Percentiles rank a stretch among this genome's conserved stretches.
These are phyloP conservation scores for Drosophila bunnanda DNA, from an alignment of 2,888 invertebrate genomes.

Conservation along the genomic window DNA sequence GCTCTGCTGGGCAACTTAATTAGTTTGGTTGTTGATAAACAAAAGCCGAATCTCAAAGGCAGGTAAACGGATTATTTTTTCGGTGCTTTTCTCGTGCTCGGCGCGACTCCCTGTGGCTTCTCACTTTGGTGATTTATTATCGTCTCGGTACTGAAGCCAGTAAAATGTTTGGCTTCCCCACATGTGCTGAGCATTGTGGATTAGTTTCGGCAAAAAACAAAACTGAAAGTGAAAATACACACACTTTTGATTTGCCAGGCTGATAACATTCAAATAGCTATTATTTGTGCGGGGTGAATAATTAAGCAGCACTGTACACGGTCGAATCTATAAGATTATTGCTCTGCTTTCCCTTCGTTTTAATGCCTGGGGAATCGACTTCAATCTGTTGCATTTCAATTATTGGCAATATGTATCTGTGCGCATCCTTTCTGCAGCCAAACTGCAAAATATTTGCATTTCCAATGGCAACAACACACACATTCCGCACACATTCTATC, in stretches of 20 bases:
- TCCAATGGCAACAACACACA: conserved; percentile 47
- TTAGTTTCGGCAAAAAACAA: conserved; percentile 44
- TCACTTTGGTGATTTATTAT: conserved; percentile 45
- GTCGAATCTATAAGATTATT: conserved; percentile 2
- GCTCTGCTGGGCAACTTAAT: conserved; percentile 64
- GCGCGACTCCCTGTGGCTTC: conserved; percentile 27
- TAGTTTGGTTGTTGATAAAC: conserved; percentile 57
- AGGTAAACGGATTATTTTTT: conserved; percentile 76
- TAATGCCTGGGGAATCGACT: conserved; percentile 8
- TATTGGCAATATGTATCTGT: conserved; percentile 26
- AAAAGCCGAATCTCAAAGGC: conserved; percentile 33
- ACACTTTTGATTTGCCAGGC: conserved; percentile 19
- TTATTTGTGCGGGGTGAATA: conserved; percentile 55
- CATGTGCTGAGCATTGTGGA: conserved; percentile 62
- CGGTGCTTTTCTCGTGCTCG: conserved; percentile 10
- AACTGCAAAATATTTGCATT: conserved; percentile 65
- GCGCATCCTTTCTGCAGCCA: conserved; percentile 38
- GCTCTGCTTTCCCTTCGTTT: conserved; percentile 7
- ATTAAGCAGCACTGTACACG: conserved; percentile 32
- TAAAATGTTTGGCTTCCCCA: conserved; percentile 45
- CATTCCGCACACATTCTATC: conserved; percentile 59
- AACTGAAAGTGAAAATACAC: conserved; percentile 57
- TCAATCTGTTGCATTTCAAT: conserved; percentile 39
- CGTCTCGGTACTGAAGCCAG: conserved; percentile 20
- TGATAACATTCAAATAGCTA: conserved; percentile 42